Percentiles rank a stretch among this genome's conserved stretches.
phyloP scores from a whole-genome alignment of 2,113 vertebrate species.

The Campylomormyrus numenius region DNA sequence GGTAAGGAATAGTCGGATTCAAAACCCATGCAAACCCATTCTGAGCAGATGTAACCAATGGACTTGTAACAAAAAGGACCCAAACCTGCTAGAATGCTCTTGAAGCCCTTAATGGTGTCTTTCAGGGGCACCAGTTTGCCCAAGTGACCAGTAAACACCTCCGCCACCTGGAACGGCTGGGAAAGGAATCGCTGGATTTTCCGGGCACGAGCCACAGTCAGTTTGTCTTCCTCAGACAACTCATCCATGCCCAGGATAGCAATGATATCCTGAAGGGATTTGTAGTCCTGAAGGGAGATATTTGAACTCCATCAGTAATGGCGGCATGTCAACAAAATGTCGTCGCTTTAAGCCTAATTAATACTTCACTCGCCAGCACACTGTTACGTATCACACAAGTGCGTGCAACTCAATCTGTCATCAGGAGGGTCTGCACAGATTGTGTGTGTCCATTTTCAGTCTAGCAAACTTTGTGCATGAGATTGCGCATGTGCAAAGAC shows the following conservation, averaged over 20 bases:
- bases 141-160: conserved; percentile 91
- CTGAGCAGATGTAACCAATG: not conserved
- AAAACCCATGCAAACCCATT: not conserved
- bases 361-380: not conserved
- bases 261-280: conserved; percentile 96
- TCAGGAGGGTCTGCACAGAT: not conserved
- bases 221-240: conserved; percentile 91
- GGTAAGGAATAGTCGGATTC: not conserved
- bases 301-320: not conserved
- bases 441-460: not conserved
- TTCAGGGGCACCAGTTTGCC: conserved; percentile 93
- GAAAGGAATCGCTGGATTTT: conserved; percentile 97
- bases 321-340: not conserved
- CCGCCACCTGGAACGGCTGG: conserved; percentile 97
- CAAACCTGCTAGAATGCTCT: conserved; percentile 81
- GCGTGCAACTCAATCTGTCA: not conserved
- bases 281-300: conserved; percentile 74
- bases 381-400: not conserved
- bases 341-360: not conserved
- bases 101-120: conserved; percentile 85
- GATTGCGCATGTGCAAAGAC: not conserved
- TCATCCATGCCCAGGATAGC: conserved; percentile 98
- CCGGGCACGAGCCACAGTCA: conserved; percentile 87
- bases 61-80: not conserved
- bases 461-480: not conserved